Evolutionary conservation across 2,797 vertebrate genomes (phyloP), one percentile per base, ranked within the genome.

Genomic region (Hypotaenidia okinawae): DNA sequence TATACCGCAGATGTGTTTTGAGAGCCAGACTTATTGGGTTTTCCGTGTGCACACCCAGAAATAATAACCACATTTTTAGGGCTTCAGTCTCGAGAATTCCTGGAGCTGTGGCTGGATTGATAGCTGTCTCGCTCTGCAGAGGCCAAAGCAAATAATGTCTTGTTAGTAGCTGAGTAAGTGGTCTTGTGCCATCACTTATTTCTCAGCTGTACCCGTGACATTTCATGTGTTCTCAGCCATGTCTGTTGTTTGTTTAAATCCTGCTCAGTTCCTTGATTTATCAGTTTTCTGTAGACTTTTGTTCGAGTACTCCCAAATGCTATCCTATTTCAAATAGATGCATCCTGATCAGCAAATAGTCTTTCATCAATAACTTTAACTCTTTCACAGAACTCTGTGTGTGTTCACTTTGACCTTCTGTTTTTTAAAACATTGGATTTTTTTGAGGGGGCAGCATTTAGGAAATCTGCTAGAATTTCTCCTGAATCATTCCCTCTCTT

Each of bases 171-270:
- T 89, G 93, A 95, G 90, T 92, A 89, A 92, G 88, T 97, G 94
- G 90, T 97, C 92, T 78, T 92, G 78, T 90, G 86, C 86, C 84
- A 92, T 95, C 84, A 84, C 93, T 96, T 96, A 92, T 92, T 95
- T 93, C 95, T 96, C 69, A 87, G 57, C 88, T 75, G 51, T 95
- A 92, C 90, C 90, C 21, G 4, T 92, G 93, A 89, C 93, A 94
- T 96, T 96, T 95, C 12, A 2, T 92, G 92, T 95, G 90, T 91
- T 95, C 95, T 96, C 80, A 95, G 64, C 75, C 66, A 81, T 96
- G 92, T 74, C 95, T 96, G 68, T 51, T 95, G 90, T 96, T 97
- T 95, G 90, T 96, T 96, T 96, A 96, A 94, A 93, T 96, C 88
- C 68, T 39, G 35, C 86, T 96, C 87, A 87, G 88, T 87, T 94